phyloP scores from a whole-genome alignment of 2,888 invertebrate genomes.

The Aplocera efformata region DNA sequence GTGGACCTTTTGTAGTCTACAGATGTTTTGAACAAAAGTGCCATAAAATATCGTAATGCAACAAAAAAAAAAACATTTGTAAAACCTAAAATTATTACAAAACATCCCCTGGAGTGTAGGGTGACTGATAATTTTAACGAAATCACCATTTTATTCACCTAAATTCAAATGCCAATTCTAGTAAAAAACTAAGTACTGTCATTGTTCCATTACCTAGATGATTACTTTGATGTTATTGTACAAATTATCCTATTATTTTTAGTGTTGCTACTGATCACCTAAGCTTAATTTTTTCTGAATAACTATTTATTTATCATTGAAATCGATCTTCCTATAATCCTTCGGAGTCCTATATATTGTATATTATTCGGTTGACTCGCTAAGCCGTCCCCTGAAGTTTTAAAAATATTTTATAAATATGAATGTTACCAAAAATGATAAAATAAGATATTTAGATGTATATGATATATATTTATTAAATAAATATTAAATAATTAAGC shows the following conservation, averaged over 20 bases:
- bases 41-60: conserved; percentile 3
- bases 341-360: conserved; percentile 33
- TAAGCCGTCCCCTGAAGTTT: conserved; percentile 71
- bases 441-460: conserved; percentile 28
- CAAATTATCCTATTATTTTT: too few species aligned
- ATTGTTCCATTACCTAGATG: too few species aligned
- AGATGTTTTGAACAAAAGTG: conserved; percentile 6
- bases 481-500: conserved; percentile 4
- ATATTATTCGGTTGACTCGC: conserved; percentile 55
- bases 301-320: conserved; percentile 1
- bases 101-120: conserved; percentile 14
- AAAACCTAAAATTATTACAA: neutral
- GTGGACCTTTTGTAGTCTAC: conserved; percentile 4
- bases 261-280: too few species aligned
- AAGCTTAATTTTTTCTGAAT: too few species aligned
- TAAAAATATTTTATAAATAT: conserved; percentile 51
- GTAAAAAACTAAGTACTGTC: conserved; percentile 4
- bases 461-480: conserved; percentile 2
- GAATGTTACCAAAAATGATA: conserved; percentile 26
- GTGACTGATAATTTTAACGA: conserved; percentile 18
- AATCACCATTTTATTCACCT: neutral
- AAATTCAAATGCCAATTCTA: conserved; percentile 17
- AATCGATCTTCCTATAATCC: neutral
- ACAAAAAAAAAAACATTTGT: conserved; percentile 3
- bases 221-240: too few species aligned